Conservation (phyloP, 1,140 invertebrate species). For the Mamestra configurata region DNA sequence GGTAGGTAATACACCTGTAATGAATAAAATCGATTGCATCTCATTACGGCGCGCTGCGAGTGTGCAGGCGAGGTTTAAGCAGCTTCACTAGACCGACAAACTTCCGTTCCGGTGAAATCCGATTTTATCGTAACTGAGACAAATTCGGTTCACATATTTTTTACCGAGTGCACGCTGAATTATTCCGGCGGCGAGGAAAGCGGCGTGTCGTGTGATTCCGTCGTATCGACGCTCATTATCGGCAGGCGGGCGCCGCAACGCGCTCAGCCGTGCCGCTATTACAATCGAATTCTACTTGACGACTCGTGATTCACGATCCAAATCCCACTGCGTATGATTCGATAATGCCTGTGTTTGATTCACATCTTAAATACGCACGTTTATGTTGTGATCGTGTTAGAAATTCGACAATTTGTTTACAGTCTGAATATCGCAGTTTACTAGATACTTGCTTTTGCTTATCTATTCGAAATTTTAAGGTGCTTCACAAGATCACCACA, state of each 20-base stretch:
- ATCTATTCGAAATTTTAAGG: too few species aligned
- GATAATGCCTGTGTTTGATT: conserved; percentile 51
- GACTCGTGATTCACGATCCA: conserved; percentile 79
- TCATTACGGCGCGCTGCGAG: conserved; percentile 8
- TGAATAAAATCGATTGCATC: conserved; percentile 39
- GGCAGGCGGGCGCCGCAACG: conserved; percentile 53
- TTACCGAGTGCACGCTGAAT: conserved; percentile 59
- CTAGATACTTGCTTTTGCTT: too few species aligned
- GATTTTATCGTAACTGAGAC: conserved; percentile 59
- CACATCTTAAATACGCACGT: conserved; percentile 40
- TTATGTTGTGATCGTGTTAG: not conserved
- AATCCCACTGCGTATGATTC: conserved; percentile 64
- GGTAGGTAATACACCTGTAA: conserved; percentile 13
- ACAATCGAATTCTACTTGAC: conserved; percentile 74
- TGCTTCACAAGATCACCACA: too few species aligned
- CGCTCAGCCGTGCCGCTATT: conserved; percentile 73
- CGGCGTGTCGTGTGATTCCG: conserved; percentile 61
- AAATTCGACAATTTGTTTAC: not conserved
- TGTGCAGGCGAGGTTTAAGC: conserved; percentile 24
- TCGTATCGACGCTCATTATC: conserved; percentile 74
- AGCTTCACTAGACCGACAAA: conserved; percentile 46
- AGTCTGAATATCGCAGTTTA: not conserved
- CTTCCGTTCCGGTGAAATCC: conserved; percentile 59
- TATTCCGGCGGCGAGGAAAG: conserved; percentile 51
- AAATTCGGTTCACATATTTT: conserved; percentile 65